phyloP scores from a whole-genome alignment of 2,797 vertebrate species.

The Pseudocheirus occidentalis region DNA sequence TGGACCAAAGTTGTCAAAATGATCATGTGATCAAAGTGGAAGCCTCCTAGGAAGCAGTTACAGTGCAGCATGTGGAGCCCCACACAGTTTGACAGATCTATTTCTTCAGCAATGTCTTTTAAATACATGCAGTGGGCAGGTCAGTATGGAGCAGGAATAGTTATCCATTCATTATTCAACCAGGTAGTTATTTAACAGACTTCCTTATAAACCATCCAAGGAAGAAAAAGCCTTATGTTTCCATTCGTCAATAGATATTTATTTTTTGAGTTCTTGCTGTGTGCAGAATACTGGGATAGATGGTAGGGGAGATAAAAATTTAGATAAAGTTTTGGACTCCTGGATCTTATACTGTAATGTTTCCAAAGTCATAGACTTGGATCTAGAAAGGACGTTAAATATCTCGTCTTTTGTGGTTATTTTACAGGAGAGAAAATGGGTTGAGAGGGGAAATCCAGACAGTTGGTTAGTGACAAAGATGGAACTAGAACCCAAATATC shows the following conservation, averaged over 20 bases:
- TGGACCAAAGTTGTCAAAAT: neutral
- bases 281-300: neutral
- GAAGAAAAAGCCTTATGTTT: neutral
- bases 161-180: neutral
- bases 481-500: neutral
- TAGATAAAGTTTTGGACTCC: neutral
- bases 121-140: neutral
- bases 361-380: neutral
- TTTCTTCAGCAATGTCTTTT: neutral
- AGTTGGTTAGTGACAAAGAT: neutral
- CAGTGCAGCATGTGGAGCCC: neutral
- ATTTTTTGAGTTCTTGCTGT: neutral
- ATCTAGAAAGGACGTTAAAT: neutral
- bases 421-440: neutral
- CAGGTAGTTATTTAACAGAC: neutral
- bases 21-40: neutral
- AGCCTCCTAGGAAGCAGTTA: neutral
- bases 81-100: neutral
- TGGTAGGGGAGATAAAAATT: neutral
- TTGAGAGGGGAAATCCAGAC: neutral
- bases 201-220: neutral
- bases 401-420: neutral
- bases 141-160: neutral
- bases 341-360: neutral
- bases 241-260: neutral